Base-by-base conservation (phyloP, 2,113 vertebrate species). In the Cottus gobio region DNA sequence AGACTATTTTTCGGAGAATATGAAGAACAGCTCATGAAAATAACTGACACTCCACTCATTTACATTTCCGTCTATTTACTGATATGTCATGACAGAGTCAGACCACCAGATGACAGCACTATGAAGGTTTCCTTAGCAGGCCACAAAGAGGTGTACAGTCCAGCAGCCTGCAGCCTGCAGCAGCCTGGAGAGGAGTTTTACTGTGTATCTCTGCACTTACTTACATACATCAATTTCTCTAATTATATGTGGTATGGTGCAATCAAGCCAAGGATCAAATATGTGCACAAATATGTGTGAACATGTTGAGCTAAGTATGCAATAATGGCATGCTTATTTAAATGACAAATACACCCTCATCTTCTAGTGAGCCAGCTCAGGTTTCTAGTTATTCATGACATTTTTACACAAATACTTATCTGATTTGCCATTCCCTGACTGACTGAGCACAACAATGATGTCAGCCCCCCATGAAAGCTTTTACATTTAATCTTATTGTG, bases 81-180 rank as follows among this genome's bases (percentile, higher is more conserved):
- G 5, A 75, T 71, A 22, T 93, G 94, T 87, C 71, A 88, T 93
- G 75, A 87, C 90, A 78, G 52, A 78, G 67, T 91, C 64, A 71
- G 31, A 71, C 95, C 95, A 95, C 87, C 85, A 95, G 95, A 92
- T 92, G 92, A 86, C 95, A 94, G 93, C 89, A 94, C 91, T 92
- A 90, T 93, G 92, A 90, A 87, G 88, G 64, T 82, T 91, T 57
- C 36, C 56, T 46, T 24, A 62, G 31, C 24, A 24, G 30, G 54
- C 66, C 2, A 36, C 56, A 48, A 24, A 62, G 12, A 46, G 16
- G 26, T 60, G 34, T 34, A 34, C 34, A 34, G 34, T 34, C 34
- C 34, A 5, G 34, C 34, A 34, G 34, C 30, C 30, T 31, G 30
- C 2, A 31, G 30, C 34, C n/a, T n/a, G n/a, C n/a, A n/a, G n/a